Percentiles rank a stretch among this genome's conserved stretches.
Conservation (phyloP, 2,113 vertebrate species). For the Eleginops maclovinus region DNA sequence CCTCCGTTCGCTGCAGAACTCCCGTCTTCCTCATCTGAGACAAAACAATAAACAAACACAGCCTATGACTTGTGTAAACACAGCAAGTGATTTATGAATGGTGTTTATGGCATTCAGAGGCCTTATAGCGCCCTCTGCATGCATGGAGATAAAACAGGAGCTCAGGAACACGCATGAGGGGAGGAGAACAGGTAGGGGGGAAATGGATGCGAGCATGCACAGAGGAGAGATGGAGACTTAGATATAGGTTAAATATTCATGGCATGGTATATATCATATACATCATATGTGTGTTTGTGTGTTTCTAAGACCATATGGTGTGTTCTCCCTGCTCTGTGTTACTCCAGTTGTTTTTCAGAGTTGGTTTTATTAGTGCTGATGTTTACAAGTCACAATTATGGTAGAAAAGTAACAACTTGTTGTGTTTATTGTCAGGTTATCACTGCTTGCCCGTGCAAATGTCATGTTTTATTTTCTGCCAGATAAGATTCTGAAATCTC, state of each 20-base stretch:
- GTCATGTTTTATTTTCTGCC: neutral
- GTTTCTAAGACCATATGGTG: neutral
- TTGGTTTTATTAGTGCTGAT: slow-evolving; percentile 18
- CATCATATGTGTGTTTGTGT: slow-evolving; percentile 9
- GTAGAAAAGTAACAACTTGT: slow-evolving; percentile 1
- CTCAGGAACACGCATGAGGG: neutral
- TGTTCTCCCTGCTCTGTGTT: neutral
- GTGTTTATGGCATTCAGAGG: neutral
- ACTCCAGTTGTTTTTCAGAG: neutral
- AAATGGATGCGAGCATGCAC: neutral
- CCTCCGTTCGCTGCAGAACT: slow-evolving; percentile 65
- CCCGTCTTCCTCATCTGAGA: slow-evolving; percentile 74
- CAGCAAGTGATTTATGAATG: slow-evolving; percentile 9
- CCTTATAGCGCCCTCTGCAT: slow-evolving; percentile 35
- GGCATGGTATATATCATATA: no score
- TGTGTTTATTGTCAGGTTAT: neutral
- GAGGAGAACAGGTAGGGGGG: neutral
- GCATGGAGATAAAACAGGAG: slow-evolving; percentile 6
- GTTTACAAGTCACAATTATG: slow-evolving; percentile 36
- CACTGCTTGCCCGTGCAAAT: no score
- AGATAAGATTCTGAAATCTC: no score
- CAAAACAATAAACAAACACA: slow-evolving; percentile 52
- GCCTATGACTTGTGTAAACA: slow-evolving; percentile 20
- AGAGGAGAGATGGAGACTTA: neutral
- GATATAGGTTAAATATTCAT: neutral